Evolutionary conservation across 1,140 invertebrate species (phyloP).

Genomic region (Euura saliciscinereae): DNA sequence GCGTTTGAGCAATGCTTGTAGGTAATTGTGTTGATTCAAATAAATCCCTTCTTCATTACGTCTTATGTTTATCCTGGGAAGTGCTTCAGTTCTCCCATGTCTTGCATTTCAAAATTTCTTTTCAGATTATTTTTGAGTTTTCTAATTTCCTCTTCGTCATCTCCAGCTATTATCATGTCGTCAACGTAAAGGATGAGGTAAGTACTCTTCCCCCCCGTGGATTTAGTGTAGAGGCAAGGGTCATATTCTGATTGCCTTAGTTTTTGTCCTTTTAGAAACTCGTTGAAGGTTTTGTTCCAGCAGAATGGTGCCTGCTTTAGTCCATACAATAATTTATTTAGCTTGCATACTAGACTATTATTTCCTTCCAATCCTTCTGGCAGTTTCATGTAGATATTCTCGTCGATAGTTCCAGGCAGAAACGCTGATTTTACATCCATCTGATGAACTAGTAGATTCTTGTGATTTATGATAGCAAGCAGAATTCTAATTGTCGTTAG

Average conservation of each 20-base stretch:
- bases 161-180: slow-evolving; percentile 21
- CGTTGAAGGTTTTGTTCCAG: slow-evolving; percentile 23
- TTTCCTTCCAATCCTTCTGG: slow-evolving; percentile 32
- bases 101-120: slow-evolving; percentile 19
- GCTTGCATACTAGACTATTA: slow-evolving; percentile 1
- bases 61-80: slow-evolving; percentile 23
- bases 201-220: background rate
- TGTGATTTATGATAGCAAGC: slow-evolving; percentile 25
- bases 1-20: slow-evolving; percentile 11
- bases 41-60: slow-evolving; percentile 17
- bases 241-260: slow-evolving; percentile 21
- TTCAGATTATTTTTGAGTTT: slow-evolving; percentile 17
- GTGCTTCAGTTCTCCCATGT: slow-evolving; percentile 22
- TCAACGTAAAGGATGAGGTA: slow-evolving; percentile 26
- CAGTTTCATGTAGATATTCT: slow-evolving; percentile 40
- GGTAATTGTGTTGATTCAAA: slow-evolving; percentile 14
- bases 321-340: slow-evolving; percentile 20
- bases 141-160: slow-evolving; percentile 9
- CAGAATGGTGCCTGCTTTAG: slow-evolving; percentile 21
- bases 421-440: slow-evolving; percentile 23
- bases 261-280: slow-evolving; percentile 13
- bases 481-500: slow-evolving; percentile 34
- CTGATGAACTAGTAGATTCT: slow-evolving; percentile 11
- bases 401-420: slow-evolving; percentile 16
- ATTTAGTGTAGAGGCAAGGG: slow-evolving; percentile 18